Base-by-base conservation (phyloP, 2,113 vertebrate species). In the Parus major region DNA sequence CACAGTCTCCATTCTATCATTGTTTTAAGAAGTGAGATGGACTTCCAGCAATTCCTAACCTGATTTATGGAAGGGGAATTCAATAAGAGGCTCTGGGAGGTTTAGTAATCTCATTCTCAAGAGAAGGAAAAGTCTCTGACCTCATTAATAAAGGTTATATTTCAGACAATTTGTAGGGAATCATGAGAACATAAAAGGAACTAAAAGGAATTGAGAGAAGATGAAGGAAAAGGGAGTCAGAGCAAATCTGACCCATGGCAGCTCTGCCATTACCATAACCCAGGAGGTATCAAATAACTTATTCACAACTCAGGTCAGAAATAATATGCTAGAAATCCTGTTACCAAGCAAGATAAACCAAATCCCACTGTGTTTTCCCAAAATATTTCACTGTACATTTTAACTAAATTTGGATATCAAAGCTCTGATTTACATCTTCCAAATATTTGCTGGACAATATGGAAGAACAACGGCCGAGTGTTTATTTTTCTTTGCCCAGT, bases 141-240 rank as follows among this genome's bases (percentile, higher is more conserved):
- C 80, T 88, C 91, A 91, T 92, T 95, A 95, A 93, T 93, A 93
- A 90, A 92, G 91, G 80, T 86, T 47, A 90, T 39, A 81, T 78
- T 95, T 95, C 86, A 87, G 82, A 69, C 57, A 88, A 66, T 41
- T 92, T 83, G 79, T 49, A 73, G 35, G 27, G 23, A 64, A 81
- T 33, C 75, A 53, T 7, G 31, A 88, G 76, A 90, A 70, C 55
- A 66, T 53, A 63, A 77, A 79, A 77, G 66, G 36, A 89, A 39
- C 29, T 59, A 49, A 66, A 83, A 90, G 59, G 0, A 2, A 47
- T 1, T 50, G 70, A 44, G 60, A 65, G 33, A 88, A 46, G 76
- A 77, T 27, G 39, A 69, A 63, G 55, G 46, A 61, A 77, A 83
- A 88, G 0, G 0, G 63, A 50, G 49, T 56, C 0, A 0, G 31